phyloP scores from a whole-genome alignment of 2,113 vertebrate species.

The Scortum barcoo region DNA sequence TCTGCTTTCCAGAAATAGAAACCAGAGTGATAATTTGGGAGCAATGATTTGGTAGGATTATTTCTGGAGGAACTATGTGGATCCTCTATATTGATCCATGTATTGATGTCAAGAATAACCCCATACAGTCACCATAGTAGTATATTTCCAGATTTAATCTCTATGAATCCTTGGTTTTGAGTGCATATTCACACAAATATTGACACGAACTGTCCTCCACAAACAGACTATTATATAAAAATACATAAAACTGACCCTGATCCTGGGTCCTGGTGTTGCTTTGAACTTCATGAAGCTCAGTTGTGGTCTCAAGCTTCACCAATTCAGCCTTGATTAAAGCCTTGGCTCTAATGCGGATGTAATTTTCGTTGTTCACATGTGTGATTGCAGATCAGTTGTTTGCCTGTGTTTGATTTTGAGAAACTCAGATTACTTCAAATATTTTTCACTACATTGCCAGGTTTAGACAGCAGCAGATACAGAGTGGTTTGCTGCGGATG shows the following conservation, averaged over 20 bases:
- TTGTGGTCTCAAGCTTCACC: slow-evolving; percentile 7
- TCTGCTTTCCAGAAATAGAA: slow-evolving; percentile 21
- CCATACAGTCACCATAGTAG: background rate
- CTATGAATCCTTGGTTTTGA: background rate
- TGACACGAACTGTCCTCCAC: slow-evolving; percentile 13
- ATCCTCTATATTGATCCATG: background rate
- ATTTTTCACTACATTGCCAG: slow-evolving; percentile 10
- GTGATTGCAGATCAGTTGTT: slow-evolving; percentile 21
- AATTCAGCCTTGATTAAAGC: slow-evolving; percentile 18
- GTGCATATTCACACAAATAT: slow-evolving; percentile 9
- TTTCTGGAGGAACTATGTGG: background rate
- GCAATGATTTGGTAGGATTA: background rate
- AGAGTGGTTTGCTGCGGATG: slow-evolving; percentile 14
- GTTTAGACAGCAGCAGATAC: slow-evolving; percentile 6
- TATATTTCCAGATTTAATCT: slow-evolving; percentile 7
- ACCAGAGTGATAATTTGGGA: background rate
- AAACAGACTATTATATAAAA: background rate
- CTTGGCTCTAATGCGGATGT: background rate
- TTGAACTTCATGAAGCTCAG: background rate
- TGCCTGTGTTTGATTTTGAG: slow-evolving; percentile 15
- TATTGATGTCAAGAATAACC: background rate
- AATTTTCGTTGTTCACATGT: background rate
- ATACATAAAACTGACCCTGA: background rate
- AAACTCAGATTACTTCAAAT: slow-evolving; percentile 7
- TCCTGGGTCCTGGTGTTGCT: slow-evolving; percentile 10